Base-by-base conservation (phyloP, 1,140 invertebrate genomes). In the Paraescarpia echinospica region DNA sequence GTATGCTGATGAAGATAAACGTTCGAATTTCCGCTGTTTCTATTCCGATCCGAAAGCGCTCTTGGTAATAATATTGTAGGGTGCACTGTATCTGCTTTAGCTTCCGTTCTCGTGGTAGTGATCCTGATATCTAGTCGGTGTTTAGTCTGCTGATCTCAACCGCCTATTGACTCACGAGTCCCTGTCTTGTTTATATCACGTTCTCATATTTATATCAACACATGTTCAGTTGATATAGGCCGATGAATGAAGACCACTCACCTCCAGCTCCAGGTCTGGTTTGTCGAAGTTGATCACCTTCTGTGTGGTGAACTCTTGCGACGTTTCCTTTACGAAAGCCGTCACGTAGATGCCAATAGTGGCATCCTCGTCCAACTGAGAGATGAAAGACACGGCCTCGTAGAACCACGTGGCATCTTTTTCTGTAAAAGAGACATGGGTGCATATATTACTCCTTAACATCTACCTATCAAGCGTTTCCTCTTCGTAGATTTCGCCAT, bases 321-420 rank as follows among this genome's bases (percentile, higher is more conserved):
- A 51, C 14, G 92, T 92, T 59, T 92, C 92, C 92, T 88, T 12
- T 22, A 92, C 59, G 2, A n/a, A 33, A 8, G 77, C 92, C 33
- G 33, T 34, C 33, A 89, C 92, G 92, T 92, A 92, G 33, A 92
- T 31, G 34, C 51, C 92, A 34, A 92, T 34, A 22, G 92, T 34
- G 33, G 92, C 92, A 34, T 92, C 92, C 18, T 92, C 92, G n/a
- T 59, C 92, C 92, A 89, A 22, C 18, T 22, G 41, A 34, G 8
- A 33, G 34, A 92, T 14, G 33, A 34, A 92, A 1, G 1, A 4
- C 41, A 34, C 34, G 41, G 22, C 92, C 48, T 59, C 59, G 22
- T 22, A 34, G 33, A 34, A 34, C 92, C 92, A 92, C 33, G 8
- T 22, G 4, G 33, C 33, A 22, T 92, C 51, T 33, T 89, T 34